phyloP scores from a whole-genome alignment of 2,888 invertebrate genomes.

The Rhingia rostrata region DNA sequence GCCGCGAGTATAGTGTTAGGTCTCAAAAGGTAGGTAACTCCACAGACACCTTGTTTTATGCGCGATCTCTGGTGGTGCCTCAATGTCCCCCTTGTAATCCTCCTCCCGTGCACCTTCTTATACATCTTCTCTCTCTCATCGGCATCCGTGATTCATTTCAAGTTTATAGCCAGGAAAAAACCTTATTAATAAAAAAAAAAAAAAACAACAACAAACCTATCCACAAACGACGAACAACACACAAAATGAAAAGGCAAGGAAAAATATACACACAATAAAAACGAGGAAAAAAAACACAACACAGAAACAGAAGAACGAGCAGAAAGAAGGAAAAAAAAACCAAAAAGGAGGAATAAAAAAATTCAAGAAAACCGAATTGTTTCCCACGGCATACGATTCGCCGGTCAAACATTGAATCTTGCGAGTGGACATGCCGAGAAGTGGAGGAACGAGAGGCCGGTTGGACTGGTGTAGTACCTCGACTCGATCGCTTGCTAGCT shows the following conservation, averaged over 20 bases:
- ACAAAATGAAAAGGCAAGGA: constrained; percentile 93
- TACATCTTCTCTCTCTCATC: constrained; percentile 51
- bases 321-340: constrained; percentile 73
- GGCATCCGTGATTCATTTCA: constrained; percentile 75
- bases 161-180: constrained; percentile 75
- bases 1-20: constrained; percentile 64
- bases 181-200: constrained; percentile 75
- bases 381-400: constrained; percentile 84
- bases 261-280: constrained; percentile 89
- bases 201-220: constrained; percentile 59
- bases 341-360: constrained; percentile 76
- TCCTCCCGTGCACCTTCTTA: background rate
- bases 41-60: constrained; percentile 73
- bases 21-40: constrained; percentile 72
- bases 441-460: constrained; percentile 59
- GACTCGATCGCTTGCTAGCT: constrained; percentile 28
- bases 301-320: constrained; percentile 76
- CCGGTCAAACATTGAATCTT: constrained; percentile 83
- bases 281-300: constrained; percentile 78
- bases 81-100: background rate
- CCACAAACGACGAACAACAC: constrained; percentile 78
- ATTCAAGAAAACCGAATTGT: constrained; percentile 83
- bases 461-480: constrained; percentile 60
- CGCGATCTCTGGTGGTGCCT: constrained; percentile 49
- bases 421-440: constrained; percentile 67